phyloP scores from a whole-genome alignment of 2,888 invertebrate genomes.

The Drosophila maculinotata region DNA sequence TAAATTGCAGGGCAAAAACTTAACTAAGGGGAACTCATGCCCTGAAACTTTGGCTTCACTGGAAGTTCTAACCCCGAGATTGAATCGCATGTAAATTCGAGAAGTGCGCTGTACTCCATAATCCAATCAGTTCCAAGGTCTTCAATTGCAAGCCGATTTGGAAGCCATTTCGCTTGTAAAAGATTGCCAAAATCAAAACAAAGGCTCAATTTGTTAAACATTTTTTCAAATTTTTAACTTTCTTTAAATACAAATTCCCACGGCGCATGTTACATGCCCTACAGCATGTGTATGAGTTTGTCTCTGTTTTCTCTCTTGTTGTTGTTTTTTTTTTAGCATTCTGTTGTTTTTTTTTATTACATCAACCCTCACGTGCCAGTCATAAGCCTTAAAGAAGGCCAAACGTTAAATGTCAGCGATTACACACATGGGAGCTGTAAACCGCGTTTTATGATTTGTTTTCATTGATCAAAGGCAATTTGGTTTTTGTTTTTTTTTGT shows the following conservation, averaged over 20 bases:
- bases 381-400: slow-evolving; percentile 58
- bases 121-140: slow-evolving; percentile 13
- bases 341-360: slow-evolving; percentile 2
- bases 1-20: not conserved
- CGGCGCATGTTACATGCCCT: slow-evolving; percentile 42
- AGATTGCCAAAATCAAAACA: slow-evolving; percentile 48
- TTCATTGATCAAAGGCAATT: slow-evolving; percentile 71
- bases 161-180: slow-evolving; percentile 11
- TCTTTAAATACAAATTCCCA: slow-evolving; percentile 37
- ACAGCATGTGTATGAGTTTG: slow-evolving; percentile 32
- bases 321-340: not conserved
- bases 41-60: not conserved
- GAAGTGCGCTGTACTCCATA: not conserved
- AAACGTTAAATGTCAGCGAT: slow-evolving; percentile 75
- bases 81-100: not conserved
- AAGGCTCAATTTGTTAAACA: slow-evolving; percentile 18
- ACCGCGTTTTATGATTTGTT: slow-evolving; percentile 84
- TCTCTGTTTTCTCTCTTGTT: slow-evolving; percentile 1
- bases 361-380: slow-evolving; percentile 59
- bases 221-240: slow-evolving; percentile 35
- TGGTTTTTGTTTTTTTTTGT: slow-evolving; percentile 3
- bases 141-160: slow-evolving; percentile 16
- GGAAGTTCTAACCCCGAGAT: not conserved
- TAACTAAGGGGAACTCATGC: not conserved
- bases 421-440: slow-evolving; percentile 85